Conservation (phyloP, 2,888 invertebrate genomes). For the Orchesellides sinensis region DNA sequence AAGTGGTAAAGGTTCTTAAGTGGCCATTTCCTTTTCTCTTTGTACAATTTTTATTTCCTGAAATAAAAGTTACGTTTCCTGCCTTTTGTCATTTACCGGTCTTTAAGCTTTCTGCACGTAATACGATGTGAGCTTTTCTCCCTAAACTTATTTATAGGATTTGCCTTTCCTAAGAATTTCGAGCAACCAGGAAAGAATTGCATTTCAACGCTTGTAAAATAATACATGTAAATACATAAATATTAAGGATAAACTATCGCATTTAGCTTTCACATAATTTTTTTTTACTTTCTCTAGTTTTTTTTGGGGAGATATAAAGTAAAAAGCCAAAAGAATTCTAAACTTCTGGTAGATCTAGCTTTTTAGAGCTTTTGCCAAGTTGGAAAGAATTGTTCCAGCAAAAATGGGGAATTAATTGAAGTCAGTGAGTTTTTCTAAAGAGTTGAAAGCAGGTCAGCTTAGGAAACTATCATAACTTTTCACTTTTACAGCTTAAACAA, state of each 20-base stretch:
- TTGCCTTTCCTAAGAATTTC: no score
- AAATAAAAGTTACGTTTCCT: not conserved
- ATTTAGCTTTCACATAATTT: no score
- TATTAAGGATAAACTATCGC: not conserved
- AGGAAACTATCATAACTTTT: conserved; percentile 36
- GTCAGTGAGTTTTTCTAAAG: conserved; percentile 15
- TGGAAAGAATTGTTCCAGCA: not conserved
- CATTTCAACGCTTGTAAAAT: not conserved
- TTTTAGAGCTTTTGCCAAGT: not conserved
- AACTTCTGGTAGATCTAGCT: not conserved
- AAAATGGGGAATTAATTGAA: conserved; percentile 41
- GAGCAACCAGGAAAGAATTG: not conserved
- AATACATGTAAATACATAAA: not conserved
- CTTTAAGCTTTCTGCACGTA: not conserved
- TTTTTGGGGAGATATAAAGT: no score
- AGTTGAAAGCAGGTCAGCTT: conserved; percentile 27
- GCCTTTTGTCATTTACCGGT: conserved; percentile 10
- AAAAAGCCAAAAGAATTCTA: no score
- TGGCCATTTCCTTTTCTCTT: conserved; percentile 37
- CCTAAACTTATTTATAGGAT: not conserved
- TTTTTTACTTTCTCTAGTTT: no score
- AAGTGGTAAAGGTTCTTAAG: conserved; percentile 36
- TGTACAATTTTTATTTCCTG: conserved; percentile 26
- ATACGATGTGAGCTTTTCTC: not conserved
- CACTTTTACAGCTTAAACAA: conserved; percentile 27